Evolutionary conservation across 2,888 invertebrate species (phyloP).

Genomic region (Escarpia spicata): DNA sequence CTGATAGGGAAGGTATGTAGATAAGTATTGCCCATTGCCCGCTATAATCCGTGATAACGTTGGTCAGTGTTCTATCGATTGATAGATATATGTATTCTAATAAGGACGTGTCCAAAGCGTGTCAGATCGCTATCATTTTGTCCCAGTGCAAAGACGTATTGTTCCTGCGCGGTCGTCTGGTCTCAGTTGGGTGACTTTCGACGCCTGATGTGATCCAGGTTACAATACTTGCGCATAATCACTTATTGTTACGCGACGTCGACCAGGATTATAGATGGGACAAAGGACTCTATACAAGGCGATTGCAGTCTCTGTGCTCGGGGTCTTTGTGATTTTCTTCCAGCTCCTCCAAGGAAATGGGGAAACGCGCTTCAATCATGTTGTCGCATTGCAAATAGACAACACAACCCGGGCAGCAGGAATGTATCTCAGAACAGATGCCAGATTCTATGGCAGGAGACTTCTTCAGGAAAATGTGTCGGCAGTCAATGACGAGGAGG

Average conservation of each 20-base stretch:
- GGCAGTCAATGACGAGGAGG: background rate
- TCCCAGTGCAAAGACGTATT: background rate
- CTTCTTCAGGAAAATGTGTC: background rate
- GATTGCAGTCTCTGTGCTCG: background rate
- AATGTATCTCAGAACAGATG: background rate
- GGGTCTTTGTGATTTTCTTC: background rate
- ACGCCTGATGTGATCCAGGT: background rate
- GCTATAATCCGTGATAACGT: background rate
- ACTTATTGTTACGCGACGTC: background rate
- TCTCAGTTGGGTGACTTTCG: background rate
- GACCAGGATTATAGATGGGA: background rate
- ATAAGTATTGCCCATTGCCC: slow-evolving; percentile 6
- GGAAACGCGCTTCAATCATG: background rate
- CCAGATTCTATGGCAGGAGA: background rate
- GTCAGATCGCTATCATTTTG: background rate
- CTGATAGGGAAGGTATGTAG: background rate
- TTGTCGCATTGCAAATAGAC: background rate
- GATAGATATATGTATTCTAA: background rate
- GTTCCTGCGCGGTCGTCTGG: background rate
- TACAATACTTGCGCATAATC: background rate
- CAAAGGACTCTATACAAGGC: background rate
- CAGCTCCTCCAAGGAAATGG: background rate
- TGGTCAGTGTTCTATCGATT: background rate
- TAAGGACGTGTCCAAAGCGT: background rate
- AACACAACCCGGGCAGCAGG: background rate